Percentiles rank a stretch among this genome's conserved stretches.
Evolutionary conservation across 23 tunicate species (phyloP).

Genomic region (Ascidia mentula): DNA sequence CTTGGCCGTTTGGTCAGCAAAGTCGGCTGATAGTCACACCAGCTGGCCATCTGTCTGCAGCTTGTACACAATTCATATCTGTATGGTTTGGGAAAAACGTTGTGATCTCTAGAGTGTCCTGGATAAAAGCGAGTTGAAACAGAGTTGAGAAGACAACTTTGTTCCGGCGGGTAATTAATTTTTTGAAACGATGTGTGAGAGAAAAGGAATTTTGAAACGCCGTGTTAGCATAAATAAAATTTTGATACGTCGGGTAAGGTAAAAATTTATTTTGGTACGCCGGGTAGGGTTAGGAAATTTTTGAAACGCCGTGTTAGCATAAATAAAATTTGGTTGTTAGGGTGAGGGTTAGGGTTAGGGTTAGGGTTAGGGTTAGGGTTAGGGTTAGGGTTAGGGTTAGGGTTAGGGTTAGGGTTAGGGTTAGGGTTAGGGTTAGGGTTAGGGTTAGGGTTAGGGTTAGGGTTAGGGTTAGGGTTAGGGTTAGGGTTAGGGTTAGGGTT

Average conservation of each 20-base stretch:
- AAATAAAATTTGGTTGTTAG: neutral
- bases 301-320: neutral
- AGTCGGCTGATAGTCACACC: too few species aligned
- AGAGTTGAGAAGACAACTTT: neutral
- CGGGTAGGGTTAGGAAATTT: neutral
- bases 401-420: neutral
- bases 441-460: conserved; percentile 26
- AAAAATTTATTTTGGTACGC: neutral
- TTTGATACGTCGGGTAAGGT: too few species aligned
- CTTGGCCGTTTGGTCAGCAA: too few species aligned
- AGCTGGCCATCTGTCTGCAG: too few species aligned
- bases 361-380: neutral
- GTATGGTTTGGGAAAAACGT: too few species aligned
- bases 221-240: neutral
- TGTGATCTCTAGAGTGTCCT: too few species aligned
- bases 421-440: neutral
- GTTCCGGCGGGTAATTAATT: too few species aligned
- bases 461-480: conserved; percentile 3
- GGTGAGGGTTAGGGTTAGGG: neutral
- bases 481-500: conserved; percentile 1
- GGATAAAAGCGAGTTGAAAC: too few species aligned
- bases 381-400: neutral
- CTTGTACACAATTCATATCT: too few species aligned
- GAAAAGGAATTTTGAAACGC: neutral
- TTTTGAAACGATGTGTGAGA: neutral